phyloP scores from a whole-genome alignment of 2,888 invertebrate species.

The Prenolepis imparis region DNA sequence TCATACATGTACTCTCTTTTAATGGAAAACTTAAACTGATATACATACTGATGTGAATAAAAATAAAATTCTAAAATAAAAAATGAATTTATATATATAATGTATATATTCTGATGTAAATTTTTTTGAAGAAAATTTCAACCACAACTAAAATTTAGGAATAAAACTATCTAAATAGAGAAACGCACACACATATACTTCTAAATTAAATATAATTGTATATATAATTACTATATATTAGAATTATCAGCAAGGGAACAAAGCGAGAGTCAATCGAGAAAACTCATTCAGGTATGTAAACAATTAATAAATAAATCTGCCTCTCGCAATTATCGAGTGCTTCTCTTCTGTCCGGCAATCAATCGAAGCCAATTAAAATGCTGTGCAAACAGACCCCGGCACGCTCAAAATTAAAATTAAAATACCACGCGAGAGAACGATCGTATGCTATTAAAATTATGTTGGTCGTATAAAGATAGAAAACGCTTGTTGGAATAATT shows the following conservation, averaged over 20 bases:
- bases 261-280: conserved; percentile 24
- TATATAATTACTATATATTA: neutral
- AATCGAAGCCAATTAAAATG: conserved; percentile 48
- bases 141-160: neutral
- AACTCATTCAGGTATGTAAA: conserved; percentile 41
- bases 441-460: conserved; percentile 13
- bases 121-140: neutral
- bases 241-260: conserved; percentile 27
- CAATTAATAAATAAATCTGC: conserved; percentile 49
- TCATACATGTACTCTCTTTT: neutral
- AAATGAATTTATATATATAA: neutral
- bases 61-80: neutral
- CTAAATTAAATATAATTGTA: neutral
- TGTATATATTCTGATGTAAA: neutral
- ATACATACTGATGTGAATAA: no score
- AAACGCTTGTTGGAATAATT: conserved; percentile 54
- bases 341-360: conserved; percentile 30
- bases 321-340: conserved; percentile 40
- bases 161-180: neutral
- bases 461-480: conserved; percentile 1
- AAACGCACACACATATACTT: neutral
- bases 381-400: conserved; percentile 24
- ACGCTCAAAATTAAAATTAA: conserved; percentile 38
- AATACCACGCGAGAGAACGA: neutral
- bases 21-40: neutral